Evolutionary conservation across 1,140 invertebrate species (phyloP).

Genomic region (Heliothis virescens): DNA sequence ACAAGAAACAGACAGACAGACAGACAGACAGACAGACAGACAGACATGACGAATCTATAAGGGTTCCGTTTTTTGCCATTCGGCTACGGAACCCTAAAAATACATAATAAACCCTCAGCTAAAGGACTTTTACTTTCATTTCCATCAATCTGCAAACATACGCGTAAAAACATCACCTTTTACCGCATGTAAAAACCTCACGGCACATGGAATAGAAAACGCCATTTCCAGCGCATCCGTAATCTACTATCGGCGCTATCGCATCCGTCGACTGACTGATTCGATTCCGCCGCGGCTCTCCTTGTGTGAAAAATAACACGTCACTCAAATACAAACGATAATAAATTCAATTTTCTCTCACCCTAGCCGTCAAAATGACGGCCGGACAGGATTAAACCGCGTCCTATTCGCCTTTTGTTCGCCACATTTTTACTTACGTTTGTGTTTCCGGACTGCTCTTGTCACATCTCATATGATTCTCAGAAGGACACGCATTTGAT

Average conservation of each 20-base stretch:
- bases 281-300: constrained; percentile 73
- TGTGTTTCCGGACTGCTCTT: constrained; percentile 60
- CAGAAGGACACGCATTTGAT: not conserved
- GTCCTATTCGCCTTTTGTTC: constrained; percentile 82
- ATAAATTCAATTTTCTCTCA: constrained; percentile 84
- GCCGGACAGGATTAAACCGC: constrained; percentile 80
- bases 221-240: constrained; percentile 61
- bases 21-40: too few species aligned
- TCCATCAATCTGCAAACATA: constrained; percentile 20
- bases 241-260: constrained; percentile 58
- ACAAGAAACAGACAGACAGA: too few species aligned
- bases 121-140: constrained; percentile 30
- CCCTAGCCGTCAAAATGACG: constrained; percentile 70
- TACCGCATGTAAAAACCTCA: constrained; percentile 38
- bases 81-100: too few species aligned
- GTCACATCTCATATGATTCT: constrained; percentile 40
- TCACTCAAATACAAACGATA: constrained; percentile 84
- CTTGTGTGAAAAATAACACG: constrained; percentile 84
- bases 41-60: too few species aligned
- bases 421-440: constrained; percentile 70
- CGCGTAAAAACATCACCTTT: constrained; percentile 30
- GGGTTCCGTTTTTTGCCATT: too few species aligned
- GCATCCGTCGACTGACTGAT: constrained; percentile 77
- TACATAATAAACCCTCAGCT: not conserved
- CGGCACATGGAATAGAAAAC: constrained; percentile 59